Evolutionary conservation across 2,797 vertebrate species (phyloP).

Genomic region (Steatocranus sp.): DNA sequence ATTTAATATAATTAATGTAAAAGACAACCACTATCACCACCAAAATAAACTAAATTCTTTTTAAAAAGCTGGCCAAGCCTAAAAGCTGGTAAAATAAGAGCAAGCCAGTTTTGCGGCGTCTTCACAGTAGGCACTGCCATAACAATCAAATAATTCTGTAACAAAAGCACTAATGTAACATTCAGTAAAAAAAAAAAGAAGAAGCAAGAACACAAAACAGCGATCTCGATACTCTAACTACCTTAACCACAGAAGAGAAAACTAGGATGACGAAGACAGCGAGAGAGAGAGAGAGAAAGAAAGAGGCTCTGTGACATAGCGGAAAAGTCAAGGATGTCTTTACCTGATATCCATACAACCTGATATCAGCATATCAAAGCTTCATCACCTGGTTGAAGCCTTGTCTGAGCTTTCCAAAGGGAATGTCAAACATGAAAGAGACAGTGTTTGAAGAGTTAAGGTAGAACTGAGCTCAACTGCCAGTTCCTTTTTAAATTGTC

Average conservation of each 20-base stretch:
- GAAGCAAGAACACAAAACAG: background rate
- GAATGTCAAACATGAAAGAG: constrained; percentile 52
- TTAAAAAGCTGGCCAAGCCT: background rate
- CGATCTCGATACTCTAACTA: background rate
- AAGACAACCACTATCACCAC: background rate
- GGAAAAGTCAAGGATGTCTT: constrained; percentile 7
- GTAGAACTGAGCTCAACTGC: constrained; percentile 23
- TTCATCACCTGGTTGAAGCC: constrained; percentile 35
- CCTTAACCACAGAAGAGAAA: background rate
- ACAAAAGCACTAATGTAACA: background rate
- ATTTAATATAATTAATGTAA: background rate
- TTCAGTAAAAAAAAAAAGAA: background rate
- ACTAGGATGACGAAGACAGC: background rate
- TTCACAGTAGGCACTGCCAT: background rate
- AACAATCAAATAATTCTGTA: background rate
- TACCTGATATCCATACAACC: constrained; percentile 15
- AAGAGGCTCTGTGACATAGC: background rate
- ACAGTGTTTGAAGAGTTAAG: constrained; percentile 29
- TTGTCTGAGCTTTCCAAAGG: constrained; percentile 37
- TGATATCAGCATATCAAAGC: constrained; percentile 53
- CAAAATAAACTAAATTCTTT: accelerated
- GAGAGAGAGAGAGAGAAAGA: background rate
- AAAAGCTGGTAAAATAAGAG: background rate
- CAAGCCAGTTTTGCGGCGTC: background rate
- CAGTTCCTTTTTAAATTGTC: constrained; percentile 38